Evolutionary conservation across 1,140 invertebrate genomes (phyloP).

Genomic region (Asobara japonica): DNA sequence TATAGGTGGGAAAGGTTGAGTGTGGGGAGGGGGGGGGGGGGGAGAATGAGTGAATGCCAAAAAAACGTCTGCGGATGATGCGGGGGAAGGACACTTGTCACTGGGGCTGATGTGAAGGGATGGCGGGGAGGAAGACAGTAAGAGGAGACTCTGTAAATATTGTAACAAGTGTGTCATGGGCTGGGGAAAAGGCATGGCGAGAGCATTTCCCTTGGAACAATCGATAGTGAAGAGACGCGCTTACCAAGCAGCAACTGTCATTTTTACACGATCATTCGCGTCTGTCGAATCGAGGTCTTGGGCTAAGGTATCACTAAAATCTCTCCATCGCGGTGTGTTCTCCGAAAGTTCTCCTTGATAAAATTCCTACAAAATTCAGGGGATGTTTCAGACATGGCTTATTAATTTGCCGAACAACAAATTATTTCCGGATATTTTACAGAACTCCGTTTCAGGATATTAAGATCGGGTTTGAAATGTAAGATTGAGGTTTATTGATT

Average conservation of each 20-base stretch:
- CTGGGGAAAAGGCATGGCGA: not conserved
- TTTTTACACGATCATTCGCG: not conserved
- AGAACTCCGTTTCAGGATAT: too few species aligned
- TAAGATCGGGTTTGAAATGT: too few species aligned
- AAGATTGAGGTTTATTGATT: too few species aligned
- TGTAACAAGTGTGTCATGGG: slow-evolving; percentile 64
- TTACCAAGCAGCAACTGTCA: slow-evolving; percentile 28
- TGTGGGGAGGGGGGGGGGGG: too few species aligned
- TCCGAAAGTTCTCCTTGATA: too few species aligned
- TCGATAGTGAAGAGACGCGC: slow-evolving; percentile 43
- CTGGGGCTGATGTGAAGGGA: slow-evolving; percentile 42
- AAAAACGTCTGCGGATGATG: not conserved
- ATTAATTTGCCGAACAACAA: too few species aligned
- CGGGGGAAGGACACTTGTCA: slow-evolving; percentile 55
- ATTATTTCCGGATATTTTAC: too few species aligned
- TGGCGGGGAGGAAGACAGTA: slow-evolving; percentile 39
- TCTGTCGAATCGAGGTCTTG: not conserved
- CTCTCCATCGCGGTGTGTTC: too few species aligned
- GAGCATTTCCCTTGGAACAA: slow-evolving; percentile 32
- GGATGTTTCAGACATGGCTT: too few species aligned
- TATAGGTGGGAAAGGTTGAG: too few species aligned
- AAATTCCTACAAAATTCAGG: too few species aligned
- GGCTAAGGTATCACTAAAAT: too few species aligned
- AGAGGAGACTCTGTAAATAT: slow-evolving; percentile 63
- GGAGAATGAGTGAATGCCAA: not conserved